These are phyloP conservation scores for Gastrophysa polygoni DNA, from an alignment of 2,888 invertebrate species.

Conservation along the genomic window DNA sequence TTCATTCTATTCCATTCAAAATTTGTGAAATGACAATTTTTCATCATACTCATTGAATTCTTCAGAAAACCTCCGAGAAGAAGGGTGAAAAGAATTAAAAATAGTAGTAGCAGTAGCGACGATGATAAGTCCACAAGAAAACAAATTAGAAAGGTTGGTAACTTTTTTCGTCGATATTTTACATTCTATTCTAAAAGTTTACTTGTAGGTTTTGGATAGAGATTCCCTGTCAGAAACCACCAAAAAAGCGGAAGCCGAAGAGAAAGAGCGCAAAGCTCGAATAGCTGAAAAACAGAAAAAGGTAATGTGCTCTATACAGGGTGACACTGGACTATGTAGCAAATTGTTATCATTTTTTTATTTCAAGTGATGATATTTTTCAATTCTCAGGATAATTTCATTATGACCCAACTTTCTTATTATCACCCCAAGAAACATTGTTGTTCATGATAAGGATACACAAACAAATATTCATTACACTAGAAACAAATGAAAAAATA, in stretches of 20 bases:
- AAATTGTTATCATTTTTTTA: no score
- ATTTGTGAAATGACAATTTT: neutral
- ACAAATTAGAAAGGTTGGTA: constrained; percentile 63
- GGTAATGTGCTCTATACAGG: constrained; percentile 65
- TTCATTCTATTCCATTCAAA: neutral
- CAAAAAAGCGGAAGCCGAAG: constrained; percentile 86
- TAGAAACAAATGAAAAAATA: no score
- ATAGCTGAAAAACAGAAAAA: constrained; percentile 87
- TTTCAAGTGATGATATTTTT: no score
- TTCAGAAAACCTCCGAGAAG: constrained; percentile 36
- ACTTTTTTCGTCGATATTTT: neutral
- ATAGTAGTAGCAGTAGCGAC: constrained; percentile 53
- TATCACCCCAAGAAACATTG: no score
- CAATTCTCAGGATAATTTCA: no score
- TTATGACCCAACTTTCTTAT: no score
- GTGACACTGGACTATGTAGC: no score
- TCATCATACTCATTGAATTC: constrained; percentile 3
- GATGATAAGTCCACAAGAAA: constrained; percentile 59
- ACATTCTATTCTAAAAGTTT: neutral
- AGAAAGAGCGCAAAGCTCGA: constrained; percentile 86
- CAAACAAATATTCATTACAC: no score
- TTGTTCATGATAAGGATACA: no score
- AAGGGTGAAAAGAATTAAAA: constrained; percentile 51
- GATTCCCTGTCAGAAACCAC: constrained; percentile 81
- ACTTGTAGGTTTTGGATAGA: constrained; percentile 58